phyloP scores from a whole-genome alignment of 1,140 invertebrate species.

The Pomacea maculata region DNA sequence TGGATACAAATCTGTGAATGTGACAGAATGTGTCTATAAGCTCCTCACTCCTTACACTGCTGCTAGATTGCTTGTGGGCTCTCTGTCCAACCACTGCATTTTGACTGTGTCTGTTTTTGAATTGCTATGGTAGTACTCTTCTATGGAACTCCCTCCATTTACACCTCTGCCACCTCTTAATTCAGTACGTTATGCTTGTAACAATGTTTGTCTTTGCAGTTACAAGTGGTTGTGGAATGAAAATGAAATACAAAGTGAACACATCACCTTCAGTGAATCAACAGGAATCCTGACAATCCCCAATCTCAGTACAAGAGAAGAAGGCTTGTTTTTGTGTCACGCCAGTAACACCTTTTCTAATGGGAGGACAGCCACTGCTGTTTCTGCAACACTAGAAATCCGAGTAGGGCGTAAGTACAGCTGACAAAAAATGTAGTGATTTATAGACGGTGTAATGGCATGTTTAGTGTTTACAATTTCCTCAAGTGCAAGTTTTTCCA shows the following conservation, averaged over 20 bases:
- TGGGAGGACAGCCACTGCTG: neutral
- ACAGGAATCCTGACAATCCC: neutral
- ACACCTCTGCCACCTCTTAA: too few relatives aligned
- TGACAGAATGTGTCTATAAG: too few relatives aligned
- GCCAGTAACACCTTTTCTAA: slow-evolving; percentile 5
- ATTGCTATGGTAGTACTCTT: too few relatives aligned
- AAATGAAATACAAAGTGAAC: neutral
- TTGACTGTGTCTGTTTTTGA: too few relatives aligned
- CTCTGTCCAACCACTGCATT: too few relatives aligned
- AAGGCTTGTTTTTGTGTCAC: neutral
- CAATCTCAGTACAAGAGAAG: neutral
- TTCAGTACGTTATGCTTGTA: too few relatives aligned
- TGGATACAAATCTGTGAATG: too few relatives aligned
- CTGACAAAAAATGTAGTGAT: neutral
- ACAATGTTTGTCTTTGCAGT: neutral
- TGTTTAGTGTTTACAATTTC: too few relatives aligned
- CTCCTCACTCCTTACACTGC: too few relatives aligned
- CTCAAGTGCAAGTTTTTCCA: too few relatives aligned
- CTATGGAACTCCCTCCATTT: too few relatives aligned
- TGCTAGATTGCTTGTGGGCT: too few relatives aligned
- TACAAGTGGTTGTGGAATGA: slow-evolving; percentile 10
- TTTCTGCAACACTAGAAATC: neutral
- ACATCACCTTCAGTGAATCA: neutral
- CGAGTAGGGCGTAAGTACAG: neutral
- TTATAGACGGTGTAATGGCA: neutral